Evolutionary conservation across 2,888 invertebrate species (phyloP).

Genomic region (Drymonia ruficornis): DNA sequence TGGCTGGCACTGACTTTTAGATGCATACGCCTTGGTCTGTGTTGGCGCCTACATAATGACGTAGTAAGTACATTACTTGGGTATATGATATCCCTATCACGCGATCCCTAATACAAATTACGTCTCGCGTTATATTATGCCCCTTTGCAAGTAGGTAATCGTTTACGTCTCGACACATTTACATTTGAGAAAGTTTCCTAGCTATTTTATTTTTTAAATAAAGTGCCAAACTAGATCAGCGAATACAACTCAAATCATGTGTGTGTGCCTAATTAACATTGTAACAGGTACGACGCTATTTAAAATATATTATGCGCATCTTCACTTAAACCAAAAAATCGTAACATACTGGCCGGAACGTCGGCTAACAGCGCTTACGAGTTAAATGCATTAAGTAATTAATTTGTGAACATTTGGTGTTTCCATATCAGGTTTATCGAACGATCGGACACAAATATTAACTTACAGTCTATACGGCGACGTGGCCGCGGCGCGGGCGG

Average conservation of each 20-base stretch:
- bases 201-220: conserved; percentile 43
- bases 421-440: conserved; percentile 74
- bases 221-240: conserved; percentile 56
- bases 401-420: conserved; percentile 64
- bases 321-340: conserved; percentile 58
- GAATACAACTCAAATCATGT: conserved; percentile 62
- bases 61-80: conserved; percentile 16
- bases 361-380: conserved; percentile 72
- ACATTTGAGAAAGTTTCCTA: conserved; percentile 29
- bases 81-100: conserved; percentile 39
- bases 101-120: conserved; percentile 48
- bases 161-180: conserved; percentile 32
- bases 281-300: conserved; percentile 67
- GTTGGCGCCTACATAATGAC: conserved; percentile 47
- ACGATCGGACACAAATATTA: conserved; percentile 76
- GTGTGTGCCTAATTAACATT: conserved; percentile 63
- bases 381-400: conserved; percentile 46
- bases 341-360: conserved; percentile 74
- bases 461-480: conserved; percentile 69
- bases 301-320: conserved; percentile 64
- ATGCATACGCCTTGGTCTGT: conserved; percentile 44
- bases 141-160: conserved; percentile 34
- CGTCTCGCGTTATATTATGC: conserved; percentile 33
- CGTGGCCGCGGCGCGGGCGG: conserved; percentile 61
- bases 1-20: conserved; percentile 37